These are phyloP conservation scores for Brachyrhaphis roseni DNA, from an alignment of 2,797 vertebrate genomes.

Conservation along the genomic window DNA sequence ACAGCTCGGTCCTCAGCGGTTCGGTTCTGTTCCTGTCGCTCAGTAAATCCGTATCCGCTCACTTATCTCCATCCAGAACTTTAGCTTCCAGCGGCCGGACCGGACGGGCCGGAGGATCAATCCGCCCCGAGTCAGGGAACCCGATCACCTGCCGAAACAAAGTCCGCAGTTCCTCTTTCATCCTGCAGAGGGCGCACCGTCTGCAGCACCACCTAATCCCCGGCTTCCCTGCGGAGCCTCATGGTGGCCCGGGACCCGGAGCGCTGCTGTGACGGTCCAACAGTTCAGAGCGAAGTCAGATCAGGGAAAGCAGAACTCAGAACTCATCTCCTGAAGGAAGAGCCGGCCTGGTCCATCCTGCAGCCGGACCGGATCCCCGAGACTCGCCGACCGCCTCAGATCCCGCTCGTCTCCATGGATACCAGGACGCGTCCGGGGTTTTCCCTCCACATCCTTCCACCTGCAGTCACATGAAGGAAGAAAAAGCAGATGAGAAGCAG, in stretches of 20 bases:
- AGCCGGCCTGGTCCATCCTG: slow-evolving; percentile 37
- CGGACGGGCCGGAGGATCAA: neutral
- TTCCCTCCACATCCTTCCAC: slow-evolving; percentile 26
- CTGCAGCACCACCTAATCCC: slow-evolving; percentile 12
- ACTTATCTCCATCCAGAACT: slow-evolving; percentile 50
- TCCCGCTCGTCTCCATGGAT: slow-evolving; percentile 16
- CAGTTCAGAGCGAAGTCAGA: neutral
- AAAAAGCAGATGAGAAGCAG: slow-evolving; percentile 27
- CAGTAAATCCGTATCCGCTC: slow-evolving; percentile 42
- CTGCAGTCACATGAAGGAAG: slow-evolving; percentile 20
- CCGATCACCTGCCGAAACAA: slow-evolving; percentile 6
- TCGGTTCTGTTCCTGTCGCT: slow-evolving; percentile 29
- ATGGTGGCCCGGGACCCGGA: slow-evolving; percentile 24
- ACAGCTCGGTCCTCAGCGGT: neutral
- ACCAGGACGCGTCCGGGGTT: neutral
- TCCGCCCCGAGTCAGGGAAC: slow-evolving; percentile 18
- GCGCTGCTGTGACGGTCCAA: neutral
- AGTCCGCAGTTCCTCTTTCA: neutral
- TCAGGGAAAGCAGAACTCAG: neutral
- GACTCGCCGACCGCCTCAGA: slow-evolving; percentile 54
- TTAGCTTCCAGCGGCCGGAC: slow-evolving; percentile 14
- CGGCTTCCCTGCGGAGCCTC: slow-evolving; percentile 7
- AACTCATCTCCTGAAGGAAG: slow-evolving; percentile 59
- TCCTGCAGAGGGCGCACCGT: slow-evolving; percentile 15
- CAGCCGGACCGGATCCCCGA: slow-evolving; percentile 13